Evolutionary conservation across 2,888 invertebrate species (phyloP), one percentile per base, ranked within the genome.

Genomic region (Sinhomidia bicolor): DNA sequence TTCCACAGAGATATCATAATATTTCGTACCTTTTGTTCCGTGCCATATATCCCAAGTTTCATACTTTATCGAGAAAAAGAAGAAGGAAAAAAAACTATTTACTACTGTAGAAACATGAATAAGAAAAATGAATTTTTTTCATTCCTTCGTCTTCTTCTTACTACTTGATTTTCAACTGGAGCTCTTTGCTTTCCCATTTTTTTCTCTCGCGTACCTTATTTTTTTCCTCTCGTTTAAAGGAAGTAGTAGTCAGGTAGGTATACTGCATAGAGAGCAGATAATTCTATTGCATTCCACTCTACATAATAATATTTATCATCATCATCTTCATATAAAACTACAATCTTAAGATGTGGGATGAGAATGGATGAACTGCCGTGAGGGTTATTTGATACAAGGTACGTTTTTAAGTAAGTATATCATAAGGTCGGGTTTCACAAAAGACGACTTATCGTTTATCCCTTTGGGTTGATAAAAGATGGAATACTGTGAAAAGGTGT

Each of bases 361-460:
- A 17, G 57, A 26, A 20, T 47, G 71, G 44, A 44, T 44, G 1
- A 47, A 76, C 14, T 20, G 51, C 54, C 54, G 29, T 23, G 78
- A 62, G 60, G 76, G 60, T 51, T 78, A 80, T 51, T n/a, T 57
- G 76, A 84, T 84, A 84, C 76, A 10, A 14, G 51, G 76, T 29
- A 26, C 29, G 51, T 7, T 54, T 78, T 78, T 54, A 78, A 78
- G n/a, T 47, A 74, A 17, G 29, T 57, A 68, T 74, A 51, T 60
- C 54, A 81, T 36, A 60, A 81, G 86, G 71, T 81, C 86, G 81
- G 60, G 62, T 86, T 86, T 60, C 86, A 86, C 86, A 81, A 81
- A 86, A 60, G 62, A 20, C 26, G 81, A 47, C 51, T 81, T 81
- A 86, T 78, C 32, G 79, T 57, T 62, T 85, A 68, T 86, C 86